Base-by-base conservation (phyloP, 2,113 vertebrate species). In the Phyllostomus hastatus region DNA sequence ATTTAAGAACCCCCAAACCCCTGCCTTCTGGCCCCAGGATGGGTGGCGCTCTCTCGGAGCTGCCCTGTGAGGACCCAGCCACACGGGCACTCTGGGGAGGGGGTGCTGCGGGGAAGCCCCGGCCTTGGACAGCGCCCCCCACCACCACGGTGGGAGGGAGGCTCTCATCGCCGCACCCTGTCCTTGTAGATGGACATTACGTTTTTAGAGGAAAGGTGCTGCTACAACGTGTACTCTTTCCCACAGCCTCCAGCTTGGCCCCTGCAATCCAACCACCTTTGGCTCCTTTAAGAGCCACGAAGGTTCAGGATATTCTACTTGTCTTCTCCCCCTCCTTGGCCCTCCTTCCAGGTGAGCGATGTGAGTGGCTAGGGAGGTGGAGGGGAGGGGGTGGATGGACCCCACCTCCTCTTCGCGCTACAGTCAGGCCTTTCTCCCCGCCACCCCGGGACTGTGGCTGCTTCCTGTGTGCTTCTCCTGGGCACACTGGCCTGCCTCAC, bases 1-100 rank as follows among this genome's bases (percentile, higher is more conserved):
- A 69, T 50, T 90, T 38, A 26, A 94, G 92, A 97, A 93, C 46
- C 52, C 48, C 64, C 4, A 78, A 91, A 82, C 80, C 91, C 43
- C 70, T 89, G 72, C 54, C 72, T 96, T 79, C 91, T 82, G 85
- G 26, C 61, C 89, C 64, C 69, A 0, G n/a, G 73, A 54, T 95
- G 46, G 66, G 72, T 12, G 43, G 52, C 17, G 0, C 11, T 5
- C 1, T 41, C 73, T 28, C 54, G 4, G 1, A 1, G 24, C 17
- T 33, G 28, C 61, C 48, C 28, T 19, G 64, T 67, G 61, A 20
- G 4, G 52, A 93, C 59, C n/a, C 10, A n/a, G 79, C 5, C 28
- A 64, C 66, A 72, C 6, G 61, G 66, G 52, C 76, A 46, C 11
- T 81, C 76, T 0, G 64, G 41, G 10, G 33, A 41, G 69, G 35